A percentile compares a stretch with the other conserved stretches of the same genome.
phyloP scores from a whole-genome alignment of 2,888 invertebrate genomes.

The Folsomia manolachei region DNA sequence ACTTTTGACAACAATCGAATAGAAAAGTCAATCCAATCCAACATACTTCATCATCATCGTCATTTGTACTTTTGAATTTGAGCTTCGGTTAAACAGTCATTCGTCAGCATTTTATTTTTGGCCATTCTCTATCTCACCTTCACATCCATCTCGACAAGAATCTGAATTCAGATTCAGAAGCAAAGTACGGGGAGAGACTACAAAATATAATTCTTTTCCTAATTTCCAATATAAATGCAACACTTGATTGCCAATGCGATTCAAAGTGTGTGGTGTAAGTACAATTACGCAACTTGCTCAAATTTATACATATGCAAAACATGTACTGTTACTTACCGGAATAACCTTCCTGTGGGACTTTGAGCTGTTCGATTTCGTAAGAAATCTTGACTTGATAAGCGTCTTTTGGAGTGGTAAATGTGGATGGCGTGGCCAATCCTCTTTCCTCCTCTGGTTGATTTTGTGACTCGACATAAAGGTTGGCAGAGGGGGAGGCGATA shows the following conservation, averaged over 20 bases:
- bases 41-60: neutral
- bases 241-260: neutral
- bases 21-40: conserved; percentile 9
- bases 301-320: neutral
- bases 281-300: neutral
- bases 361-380: conserved; percentile 28
- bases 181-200: neutral
- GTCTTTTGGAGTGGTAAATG: neutral
- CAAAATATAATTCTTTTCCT: neutral
- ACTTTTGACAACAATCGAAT: conserved; percentile 2
- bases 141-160: neutral
- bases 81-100: neutral
- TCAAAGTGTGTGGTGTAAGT: neutral
- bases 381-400: conserved; percentile 27
- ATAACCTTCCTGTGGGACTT: neutral
- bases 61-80: neutral
- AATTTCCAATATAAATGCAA: conserved; percentile 2
- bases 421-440: neutral
- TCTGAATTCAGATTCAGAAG: too few relatives aligned
- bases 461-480: conserved; percentile 24
- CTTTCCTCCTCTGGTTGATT: conserved; percentile 6
- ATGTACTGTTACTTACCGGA: neutral
- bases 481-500: conserved; percentile 22
- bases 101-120: neutral
- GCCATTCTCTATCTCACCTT: neutral